A percentile compares a stretch with the other conserved stretches of the same genome.
Conservation (phyloP, 2,888 invertebrate species). For the Andrena hattorfiana region DNA sequence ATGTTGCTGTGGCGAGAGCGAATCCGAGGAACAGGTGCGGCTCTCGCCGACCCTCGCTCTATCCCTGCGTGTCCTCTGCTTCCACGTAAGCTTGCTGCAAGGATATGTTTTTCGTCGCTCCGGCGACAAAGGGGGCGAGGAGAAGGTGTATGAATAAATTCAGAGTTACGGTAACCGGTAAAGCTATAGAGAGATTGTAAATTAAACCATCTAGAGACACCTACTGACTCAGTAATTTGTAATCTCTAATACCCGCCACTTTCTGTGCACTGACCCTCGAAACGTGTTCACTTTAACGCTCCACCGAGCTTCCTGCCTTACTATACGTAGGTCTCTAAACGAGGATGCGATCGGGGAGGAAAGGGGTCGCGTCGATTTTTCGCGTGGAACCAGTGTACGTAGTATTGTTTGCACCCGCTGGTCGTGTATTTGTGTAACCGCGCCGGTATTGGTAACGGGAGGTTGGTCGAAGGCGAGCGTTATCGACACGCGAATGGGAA, state of each 20-base stretch:
- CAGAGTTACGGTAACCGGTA: neutral
- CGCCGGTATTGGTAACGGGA: neutral
- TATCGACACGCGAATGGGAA: slow-evolving; percentile 46
- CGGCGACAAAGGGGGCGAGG: slow-evolving; percentile 8
- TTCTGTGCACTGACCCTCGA: too few species aligned
- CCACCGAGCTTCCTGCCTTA: too few species aligned
- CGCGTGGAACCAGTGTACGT: neutral
- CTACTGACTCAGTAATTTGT: too few species aligned
- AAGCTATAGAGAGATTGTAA: too few species aligned
- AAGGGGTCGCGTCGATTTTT: neutral
- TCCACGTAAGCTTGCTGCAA: slow-evolving; percentile 24
- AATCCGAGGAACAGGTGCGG: slow-evolving; percentile 65
- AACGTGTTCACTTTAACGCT: too few species aligned
- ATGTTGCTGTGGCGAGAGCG: slow-evolving; percentile 49
- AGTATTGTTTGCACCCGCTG: neutral
- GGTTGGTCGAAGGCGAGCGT: slow-evolving; percentile 7
- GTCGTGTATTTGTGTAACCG: slow-evolving; percentile 6
- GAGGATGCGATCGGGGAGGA: neutral
- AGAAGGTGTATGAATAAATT: neutral
- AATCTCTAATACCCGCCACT: too few species aligned
- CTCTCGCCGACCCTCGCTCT: neutral
- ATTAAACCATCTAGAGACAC: too few species aligned
- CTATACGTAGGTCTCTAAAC: too few species aligned
- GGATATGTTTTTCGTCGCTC: neutral
- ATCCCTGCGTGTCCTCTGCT: slow-evolving; percentile 17